Evolutionary conservation across 2,797 vertebrate genomes (phyloP).

Genomic region (Lemur catta): DNA sequence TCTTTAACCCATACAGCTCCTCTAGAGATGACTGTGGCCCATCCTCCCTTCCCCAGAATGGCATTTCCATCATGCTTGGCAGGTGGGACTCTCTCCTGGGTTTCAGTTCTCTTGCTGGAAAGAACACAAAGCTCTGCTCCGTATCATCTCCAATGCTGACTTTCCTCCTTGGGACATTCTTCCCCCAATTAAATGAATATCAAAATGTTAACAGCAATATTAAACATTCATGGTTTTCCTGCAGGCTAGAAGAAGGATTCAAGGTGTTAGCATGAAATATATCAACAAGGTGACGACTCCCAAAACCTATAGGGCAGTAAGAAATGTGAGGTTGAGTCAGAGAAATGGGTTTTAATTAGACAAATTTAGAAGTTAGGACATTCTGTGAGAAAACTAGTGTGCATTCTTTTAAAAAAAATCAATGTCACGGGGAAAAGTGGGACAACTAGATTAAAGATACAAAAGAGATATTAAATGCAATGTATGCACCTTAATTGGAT

Average conservation of each 20-base stretch:
- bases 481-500: neutral
- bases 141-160: neutral
- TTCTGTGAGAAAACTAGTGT: neutral
- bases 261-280: neutral
- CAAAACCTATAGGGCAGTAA: neutral
- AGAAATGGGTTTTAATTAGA: neutral
- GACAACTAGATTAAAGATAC: neutral
- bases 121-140: neutral
- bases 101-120: neutral
- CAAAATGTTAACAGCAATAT: neutral
- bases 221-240: neutral
- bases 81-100: neutral
- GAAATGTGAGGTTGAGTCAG: neutral
- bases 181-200: neutral
- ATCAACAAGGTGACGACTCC: neutral
- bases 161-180: neutral
- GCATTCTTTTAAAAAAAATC: neutral
- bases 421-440: neutral
- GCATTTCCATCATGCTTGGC: neutral
- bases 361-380: neutral
- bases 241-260: neutral
- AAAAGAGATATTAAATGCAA: neutral
- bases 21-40: neutral
- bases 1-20: neutral
- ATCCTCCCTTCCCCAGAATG: neutral